These are phyloP conservation scores for Trypoxylon attenuatum DNA, from an alignment of 2,888 invertebrate species.

Conservation along the genomic window DNA sequence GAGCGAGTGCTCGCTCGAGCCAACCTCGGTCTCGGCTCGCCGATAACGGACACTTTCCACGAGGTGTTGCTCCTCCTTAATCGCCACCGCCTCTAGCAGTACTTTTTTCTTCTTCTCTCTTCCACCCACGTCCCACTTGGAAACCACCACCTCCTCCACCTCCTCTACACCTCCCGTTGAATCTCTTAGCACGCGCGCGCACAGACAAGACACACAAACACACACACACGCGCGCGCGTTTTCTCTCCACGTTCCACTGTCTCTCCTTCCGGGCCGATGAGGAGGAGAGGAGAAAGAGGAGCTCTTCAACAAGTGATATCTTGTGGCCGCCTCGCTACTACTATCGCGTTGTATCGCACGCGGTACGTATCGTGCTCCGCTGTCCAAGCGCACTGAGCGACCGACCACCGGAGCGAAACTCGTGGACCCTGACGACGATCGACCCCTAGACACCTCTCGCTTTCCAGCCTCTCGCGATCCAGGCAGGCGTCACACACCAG, in stretches of 20 bases:
- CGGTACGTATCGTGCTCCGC: no score
- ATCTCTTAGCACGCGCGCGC: background rate
- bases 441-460: no score
- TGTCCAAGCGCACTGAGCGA: no score
- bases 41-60: slow-evolving; percentile 30
- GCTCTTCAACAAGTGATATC: slow-evolving; percentile 55
- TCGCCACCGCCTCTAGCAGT: background rate
- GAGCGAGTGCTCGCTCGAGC: background rate
- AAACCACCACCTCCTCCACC: background rate
- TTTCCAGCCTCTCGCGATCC: no score
- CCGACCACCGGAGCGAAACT: no score
- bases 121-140: background rate
- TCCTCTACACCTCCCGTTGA: background rate
- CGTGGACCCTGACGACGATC: no score
- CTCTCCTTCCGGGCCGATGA: background rate
- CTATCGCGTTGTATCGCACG: no score
- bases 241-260: no score
- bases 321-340: slow-evolving; percentile 1
- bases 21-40: background rate
- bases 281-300: no score
- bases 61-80: slow-evolving; percentile 7
- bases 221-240: no score
- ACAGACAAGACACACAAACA: no score
- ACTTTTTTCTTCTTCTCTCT: background rate
- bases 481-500: no score